These are phyloP conservation scores for Elephas maximus DNA, from an alignment of 2,113 vertebrate genomes.

Conservation along the genomic window DNA sequence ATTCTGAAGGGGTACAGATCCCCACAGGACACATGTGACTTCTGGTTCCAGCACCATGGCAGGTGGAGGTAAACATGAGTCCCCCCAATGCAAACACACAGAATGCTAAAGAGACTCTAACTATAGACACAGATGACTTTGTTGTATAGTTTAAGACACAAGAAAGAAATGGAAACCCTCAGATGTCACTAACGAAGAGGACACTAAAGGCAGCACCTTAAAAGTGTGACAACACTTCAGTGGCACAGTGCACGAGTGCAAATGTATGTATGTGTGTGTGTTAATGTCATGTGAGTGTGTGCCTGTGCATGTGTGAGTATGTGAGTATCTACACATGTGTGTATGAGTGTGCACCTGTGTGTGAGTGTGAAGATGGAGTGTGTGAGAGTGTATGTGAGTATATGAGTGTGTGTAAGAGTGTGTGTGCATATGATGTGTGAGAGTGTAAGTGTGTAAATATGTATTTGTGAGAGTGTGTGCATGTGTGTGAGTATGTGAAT, in stretches of 20 bases:
- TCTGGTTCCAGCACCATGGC: not conserved
- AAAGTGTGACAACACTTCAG: no score
- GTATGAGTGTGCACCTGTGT: accelerated
- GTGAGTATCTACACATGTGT: not conserved
- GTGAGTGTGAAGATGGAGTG: not conserved
- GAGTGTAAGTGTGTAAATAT: no score
- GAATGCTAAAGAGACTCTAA: not conserved
- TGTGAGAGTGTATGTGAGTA: not conserved
- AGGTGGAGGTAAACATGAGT: not conserved
- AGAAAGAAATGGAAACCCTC: not conserved
- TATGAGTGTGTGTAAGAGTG: no score
- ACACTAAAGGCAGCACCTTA: not conserved
- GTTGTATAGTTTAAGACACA: not conserved
- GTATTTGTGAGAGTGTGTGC: not conserved
- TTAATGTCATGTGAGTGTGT: no score
- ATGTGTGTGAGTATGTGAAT: not conserved
- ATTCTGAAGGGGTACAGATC: not conserved
- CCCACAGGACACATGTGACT: not conserved
- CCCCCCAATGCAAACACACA: not conserved
- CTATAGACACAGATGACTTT: no score
- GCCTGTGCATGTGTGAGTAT: no score
- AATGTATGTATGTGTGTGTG: not conserved
- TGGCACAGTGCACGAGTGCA: accelerated
- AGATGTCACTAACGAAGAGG: not conserved
- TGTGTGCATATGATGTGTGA: not conserved